Conservation (phyloP, 2,797 vertebrate species). For the Pampus argenteus region DNA sequence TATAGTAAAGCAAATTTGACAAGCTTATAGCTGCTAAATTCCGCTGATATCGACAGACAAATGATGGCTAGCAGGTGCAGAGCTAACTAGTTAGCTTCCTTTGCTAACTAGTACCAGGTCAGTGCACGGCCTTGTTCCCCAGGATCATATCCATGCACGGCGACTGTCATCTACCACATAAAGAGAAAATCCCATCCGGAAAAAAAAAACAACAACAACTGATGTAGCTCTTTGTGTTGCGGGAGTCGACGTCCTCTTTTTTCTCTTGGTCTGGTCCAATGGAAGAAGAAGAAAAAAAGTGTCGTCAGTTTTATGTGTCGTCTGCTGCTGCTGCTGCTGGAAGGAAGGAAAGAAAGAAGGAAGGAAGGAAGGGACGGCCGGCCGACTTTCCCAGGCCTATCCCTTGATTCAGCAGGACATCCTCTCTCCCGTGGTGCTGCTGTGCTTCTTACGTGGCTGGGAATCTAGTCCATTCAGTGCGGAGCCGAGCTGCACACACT, state of each 20-base stretch:
- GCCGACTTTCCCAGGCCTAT: constrained; percentile 87
- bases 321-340: constrained; percentile 59
- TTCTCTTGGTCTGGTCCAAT: constrained; percentile 42
- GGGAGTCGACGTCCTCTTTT: constrained; percentile 72
- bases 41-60: constrained; percentile 41
- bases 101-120: constrained; percentile 75
- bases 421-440: constrained; percentile 84
- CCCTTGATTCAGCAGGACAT: constrained; percentile 90
- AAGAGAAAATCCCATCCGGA: constrained; percentile 72
- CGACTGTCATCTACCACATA: constrained; percentile 72
- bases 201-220: constrained; percentile 12
- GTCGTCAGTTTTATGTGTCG: constrained; percentile 40
- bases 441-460: constrained; percentile 93
- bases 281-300: constrained; percentile 48
- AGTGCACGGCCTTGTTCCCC: constrained; percentile 81
- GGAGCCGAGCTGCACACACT: constrained; percentile 78
- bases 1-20: constrained; percentile 29
- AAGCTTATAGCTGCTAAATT: constrained; percentile 36
- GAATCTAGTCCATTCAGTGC: constrained; percentile 86
- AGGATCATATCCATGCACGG: constrained; percentile 80
- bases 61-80: constrained; percentile 75
- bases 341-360: constrained; percentile 25
- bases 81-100: constrained; percentile 77
- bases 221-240: constrained; percentile 71
- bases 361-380: constrained; percentile 80